A percentile compares a stretch with the other conserved stretches of the same genome.
These are phyloP conservation scores for Bimastos eiseni DNA, from an alignment of 2,888 invertebrate species.

Conservation along the genomic window DNA sequence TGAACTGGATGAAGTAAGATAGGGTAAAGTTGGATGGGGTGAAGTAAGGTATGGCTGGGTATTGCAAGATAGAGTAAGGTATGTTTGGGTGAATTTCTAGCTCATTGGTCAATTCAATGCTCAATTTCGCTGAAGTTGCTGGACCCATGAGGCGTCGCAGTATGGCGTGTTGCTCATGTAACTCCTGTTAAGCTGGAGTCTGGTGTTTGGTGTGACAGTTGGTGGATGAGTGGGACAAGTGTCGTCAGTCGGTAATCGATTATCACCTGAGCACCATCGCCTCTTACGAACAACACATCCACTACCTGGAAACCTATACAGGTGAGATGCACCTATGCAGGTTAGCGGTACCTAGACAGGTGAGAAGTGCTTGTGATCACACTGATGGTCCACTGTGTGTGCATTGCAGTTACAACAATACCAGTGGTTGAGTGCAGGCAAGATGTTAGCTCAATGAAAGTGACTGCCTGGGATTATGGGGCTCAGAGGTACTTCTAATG, in stretches of 20 bases:
- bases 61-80: neutral
- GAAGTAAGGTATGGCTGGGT: neutral
- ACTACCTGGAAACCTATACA: conserved; percentile 74
- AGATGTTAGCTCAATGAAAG: too few relatives aligned
- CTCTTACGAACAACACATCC: conserved; percentile 82
- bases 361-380: neutral
- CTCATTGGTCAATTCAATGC: neutral
- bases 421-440: neutral
- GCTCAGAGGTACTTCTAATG: too few relatives aligned
- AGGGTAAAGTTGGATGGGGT: neutral
- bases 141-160: neutral
- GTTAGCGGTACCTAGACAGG: neutral
- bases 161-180: neutral
- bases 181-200: neutral
- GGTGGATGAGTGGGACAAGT: conserved; percentile 79
- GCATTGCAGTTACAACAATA: neutral
- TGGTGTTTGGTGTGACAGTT: conserved; percentile 56
- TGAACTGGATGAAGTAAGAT: neutral
- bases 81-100: neutral
- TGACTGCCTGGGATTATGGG: neutral
- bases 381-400: neutral
- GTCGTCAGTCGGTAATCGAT: conserved; percentile 79
- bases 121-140: neutral
- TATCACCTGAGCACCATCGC: conserved; percentile 81
- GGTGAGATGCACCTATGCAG: conserved; percentile 62